phyloP scores from a whole-genome alignment of 2,113 vertebrate genomes.

The Eublepharis macularius region DNA sequence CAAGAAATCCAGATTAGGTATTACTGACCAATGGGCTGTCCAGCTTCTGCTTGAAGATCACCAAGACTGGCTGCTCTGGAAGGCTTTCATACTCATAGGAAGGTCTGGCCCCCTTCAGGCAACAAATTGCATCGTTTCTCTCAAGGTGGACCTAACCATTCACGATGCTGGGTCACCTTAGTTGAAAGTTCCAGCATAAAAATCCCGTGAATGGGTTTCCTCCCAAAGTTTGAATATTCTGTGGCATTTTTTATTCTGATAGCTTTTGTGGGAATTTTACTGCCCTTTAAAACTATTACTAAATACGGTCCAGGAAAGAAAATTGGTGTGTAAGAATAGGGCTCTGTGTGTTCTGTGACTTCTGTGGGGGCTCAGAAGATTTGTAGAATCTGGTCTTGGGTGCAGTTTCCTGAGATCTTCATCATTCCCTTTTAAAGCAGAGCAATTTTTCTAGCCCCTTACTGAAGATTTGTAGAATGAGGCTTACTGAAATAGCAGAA shows the following conservation, averaged over 20 bases:
- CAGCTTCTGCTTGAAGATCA: too few relatives aligned
- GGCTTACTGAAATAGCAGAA: not conserved
- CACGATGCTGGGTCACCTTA: not conserved
- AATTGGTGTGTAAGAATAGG: not conserved
- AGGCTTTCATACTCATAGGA: not conserved
- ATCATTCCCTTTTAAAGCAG: not conserved
- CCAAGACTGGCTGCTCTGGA: not conserved
- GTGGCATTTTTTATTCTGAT: not conserved
- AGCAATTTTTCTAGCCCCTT: not conserved
- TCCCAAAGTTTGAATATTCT: not conserved
- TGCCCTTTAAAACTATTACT: not conserved
- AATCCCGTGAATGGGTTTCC: not conserved
- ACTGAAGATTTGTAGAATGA: not conserved
- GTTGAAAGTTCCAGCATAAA: not conserved
- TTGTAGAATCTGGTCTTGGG: not conserved
- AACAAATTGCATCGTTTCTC: not conserved
- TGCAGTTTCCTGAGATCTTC: not conserved
- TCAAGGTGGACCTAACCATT: not conserved
- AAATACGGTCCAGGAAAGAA: not conserved
- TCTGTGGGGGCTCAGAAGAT: not conserved
- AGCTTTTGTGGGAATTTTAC: not conserved
- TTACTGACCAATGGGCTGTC: too few relatives aligned
- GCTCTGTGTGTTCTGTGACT: not conserved
- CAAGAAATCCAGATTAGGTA: too few relatives aligned
- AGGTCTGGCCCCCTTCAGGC: not conserved